Evolutionary conservation across 2,797 vertebrate genomes (phyloP).

Genomic region (Miichthys miiuy): DNA sequence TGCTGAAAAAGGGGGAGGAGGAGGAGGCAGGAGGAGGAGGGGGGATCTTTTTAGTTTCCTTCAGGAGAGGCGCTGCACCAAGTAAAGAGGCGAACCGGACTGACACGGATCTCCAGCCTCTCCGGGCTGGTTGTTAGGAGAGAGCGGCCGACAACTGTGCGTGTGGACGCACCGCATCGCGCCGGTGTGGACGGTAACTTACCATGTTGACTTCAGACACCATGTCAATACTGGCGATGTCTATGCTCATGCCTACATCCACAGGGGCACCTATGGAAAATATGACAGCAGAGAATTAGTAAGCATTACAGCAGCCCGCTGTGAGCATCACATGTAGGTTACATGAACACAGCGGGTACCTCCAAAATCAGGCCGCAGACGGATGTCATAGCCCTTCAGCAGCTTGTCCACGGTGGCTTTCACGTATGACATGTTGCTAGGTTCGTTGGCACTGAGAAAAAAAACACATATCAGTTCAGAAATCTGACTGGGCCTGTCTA

Average conservation of each 20-base stretch:
- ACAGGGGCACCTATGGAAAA: constrained; percentile 90
- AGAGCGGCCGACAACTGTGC: neutral
- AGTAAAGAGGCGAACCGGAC: constrained; percentile 14
- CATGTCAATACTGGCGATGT: constrained; percentile 97
- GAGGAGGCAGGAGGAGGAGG: neutral
- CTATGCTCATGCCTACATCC: constrained; percentile 96
- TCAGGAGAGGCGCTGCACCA: constrained; percentile 44
- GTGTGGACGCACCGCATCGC: constrained; percentile 7
- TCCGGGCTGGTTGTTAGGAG: neutral
- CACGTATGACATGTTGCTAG: constrained; percentile 96
- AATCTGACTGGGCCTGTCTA: neutral
- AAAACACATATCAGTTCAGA: constrained; percentile 5
- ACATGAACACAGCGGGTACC: constrained; percentile 77
- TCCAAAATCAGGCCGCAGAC: constrained; percentile 96
- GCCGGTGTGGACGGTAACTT: constrained; percentile 74
- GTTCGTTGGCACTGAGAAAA: constrained; percentile 90
- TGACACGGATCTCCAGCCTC: constrained; percentile 8
- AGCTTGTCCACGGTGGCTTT: constrained; percentile 97
- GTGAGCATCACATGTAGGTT: neutral
- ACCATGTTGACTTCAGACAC: constrained; percentile 98
- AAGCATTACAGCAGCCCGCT: constrained; percentile 15
- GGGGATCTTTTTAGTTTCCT: constrained; percentile 15
- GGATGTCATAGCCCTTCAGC: constrained; percentile 96
- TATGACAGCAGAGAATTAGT: constrained; percentile 33
- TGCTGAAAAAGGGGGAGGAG: constrained; percentile 44